Percentiles rank a stretch among this genome's conserved stretches.
Evolutionary conservation across 2,113 vertebrate species (phyloP).

Genomic region (Podocnemis expansa): DNA sequence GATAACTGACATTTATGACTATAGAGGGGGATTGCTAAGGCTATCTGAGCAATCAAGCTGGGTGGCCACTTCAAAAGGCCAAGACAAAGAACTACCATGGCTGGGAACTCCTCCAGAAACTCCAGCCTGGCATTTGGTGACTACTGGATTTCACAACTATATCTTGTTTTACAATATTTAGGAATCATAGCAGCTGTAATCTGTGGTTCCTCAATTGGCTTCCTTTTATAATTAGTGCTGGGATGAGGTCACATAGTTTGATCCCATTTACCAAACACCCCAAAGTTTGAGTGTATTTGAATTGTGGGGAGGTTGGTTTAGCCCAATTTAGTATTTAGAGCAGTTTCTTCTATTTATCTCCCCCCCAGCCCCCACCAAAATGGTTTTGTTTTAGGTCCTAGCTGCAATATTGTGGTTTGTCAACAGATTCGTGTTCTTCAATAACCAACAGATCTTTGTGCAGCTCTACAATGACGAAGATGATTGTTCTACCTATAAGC

Average conservation of each 20-base stretch:
- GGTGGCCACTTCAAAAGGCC: constrained; percentile 36
- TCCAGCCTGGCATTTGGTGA: neutral
- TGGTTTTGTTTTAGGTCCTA: neutral
- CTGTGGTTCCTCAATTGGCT: neutral
- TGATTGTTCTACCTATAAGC: neutral
- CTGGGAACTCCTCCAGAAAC: neutral
- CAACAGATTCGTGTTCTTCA: neutral
- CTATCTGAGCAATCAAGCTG: constrained; percentile 13
- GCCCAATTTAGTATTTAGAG: neutral
- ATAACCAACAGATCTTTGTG: neutral
- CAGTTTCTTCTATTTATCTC: neutral
- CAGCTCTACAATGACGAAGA: neutral
- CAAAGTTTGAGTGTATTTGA: neutral
- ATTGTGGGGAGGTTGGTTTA: neutral
- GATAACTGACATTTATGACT: constrained; percentile 51
- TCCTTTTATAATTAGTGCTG: neutral
- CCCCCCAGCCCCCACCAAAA: neutral
- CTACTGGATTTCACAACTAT: neutral
- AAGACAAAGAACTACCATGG: constrained; percentile 24
- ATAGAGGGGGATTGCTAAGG: constrained; percentile 41
- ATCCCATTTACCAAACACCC: neutral
- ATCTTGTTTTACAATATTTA: neutral
- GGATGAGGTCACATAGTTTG: neutral
- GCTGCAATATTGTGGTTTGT: neutral
- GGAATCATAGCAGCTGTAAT: neutral